phyloP scores from a whole-genome alignment of 2,888 invertebrate species.

The Drosophila ochracea region DNA sequence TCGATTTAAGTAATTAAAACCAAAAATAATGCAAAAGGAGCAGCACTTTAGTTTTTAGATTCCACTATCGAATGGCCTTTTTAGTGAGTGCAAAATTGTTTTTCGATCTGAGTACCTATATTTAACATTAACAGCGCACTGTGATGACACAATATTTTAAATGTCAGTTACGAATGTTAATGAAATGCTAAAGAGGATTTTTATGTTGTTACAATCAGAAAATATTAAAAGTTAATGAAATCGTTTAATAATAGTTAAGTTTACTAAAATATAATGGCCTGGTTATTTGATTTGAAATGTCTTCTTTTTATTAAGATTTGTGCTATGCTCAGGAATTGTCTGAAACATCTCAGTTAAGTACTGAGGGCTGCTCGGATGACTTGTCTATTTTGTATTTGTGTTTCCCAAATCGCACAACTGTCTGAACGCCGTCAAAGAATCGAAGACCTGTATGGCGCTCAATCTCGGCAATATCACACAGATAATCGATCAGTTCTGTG shows the following conservation, averaged over 20 bases:
- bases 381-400: constrained; percentile 13
- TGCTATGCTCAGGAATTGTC: not conserved
- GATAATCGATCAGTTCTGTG: constrained; percentile 30
- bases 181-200: not conserved
- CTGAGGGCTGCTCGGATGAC: not conserved
- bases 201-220: not conserved
- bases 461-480: constrained; percentile 57
- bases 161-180: not conserved
- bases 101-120: not conserved
- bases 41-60: not conserved
- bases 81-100: not conserved
- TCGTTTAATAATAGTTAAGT: not conserved
- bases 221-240: not conserved
- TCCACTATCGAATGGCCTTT: not conserved
- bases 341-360: constrained; percentile 10
- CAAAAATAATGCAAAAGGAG: not conserved
- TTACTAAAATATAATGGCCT: not conserved
- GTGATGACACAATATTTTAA: not conserved
- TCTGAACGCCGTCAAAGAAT: constrained; percentile 53
- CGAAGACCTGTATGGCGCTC: constrained; percentile 60
- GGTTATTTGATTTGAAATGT: not conserved
- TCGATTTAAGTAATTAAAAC: not conserved
- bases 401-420: constrained; percentile 47
- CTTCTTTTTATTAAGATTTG: constrained; percentile 8
- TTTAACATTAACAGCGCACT: constrained; percentile 22